Percentiles rank a stretch among this genome's conserved stretches.
Evolutionary conservation across 30 jellyfish, hydroid and myxozoan genomes (phyloP).

Genomic region (Calvadosia cruxmelitensis): DNA sequence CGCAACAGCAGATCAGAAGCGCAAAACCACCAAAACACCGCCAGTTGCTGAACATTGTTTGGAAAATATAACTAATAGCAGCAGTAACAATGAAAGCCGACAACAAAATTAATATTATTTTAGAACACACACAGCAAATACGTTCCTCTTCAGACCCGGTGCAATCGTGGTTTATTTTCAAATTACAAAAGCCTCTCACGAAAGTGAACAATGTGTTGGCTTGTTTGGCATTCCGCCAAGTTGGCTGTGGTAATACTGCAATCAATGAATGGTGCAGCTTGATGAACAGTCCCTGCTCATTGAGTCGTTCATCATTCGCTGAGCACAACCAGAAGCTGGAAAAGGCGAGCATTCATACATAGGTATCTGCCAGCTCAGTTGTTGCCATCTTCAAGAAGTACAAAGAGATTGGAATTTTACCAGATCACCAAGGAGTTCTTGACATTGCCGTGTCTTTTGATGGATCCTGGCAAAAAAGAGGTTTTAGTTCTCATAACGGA

Average conservation of each 20-base stretch:
- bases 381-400: constrained; percentile 6
- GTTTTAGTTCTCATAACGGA: constrained; percentile 34
- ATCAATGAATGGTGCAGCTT: constrained; percentile 26
- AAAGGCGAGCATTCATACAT: background rate
- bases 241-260: constrained; percentile 35
- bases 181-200: too few species aligned
- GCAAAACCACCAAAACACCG: too few species aligned
- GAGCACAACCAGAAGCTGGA: constrained; percentile 1
- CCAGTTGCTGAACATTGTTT: too few species aligned
- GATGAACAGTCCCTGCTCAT: constrained; percentile 21
- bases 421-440: constrained; percentile 5
- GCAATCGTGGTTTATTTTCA: too few species aligned
- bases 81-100: too few species aligned
- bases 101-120: too few species aligned
- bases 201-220: constrained; percentile 21
- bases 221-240: constrained; percentile 10
- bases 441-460: constrained; percentile 29
- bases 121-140: too few species aligned
- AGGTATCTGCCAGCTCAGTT: background rate
- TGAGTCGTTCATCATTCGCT: constrained; percentile 5
- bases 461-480: constrained; percentile 44
- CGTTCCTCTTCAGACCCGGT: too few species aligned
- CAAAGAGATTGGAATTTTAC: background rate
- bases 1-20: too few species aligned
- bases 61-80: too few species aligned